Evolutionary conservation across 1,140 invertebrate species (phyloP).

Genomic region (Belonocnema kinseyi): DNA sequence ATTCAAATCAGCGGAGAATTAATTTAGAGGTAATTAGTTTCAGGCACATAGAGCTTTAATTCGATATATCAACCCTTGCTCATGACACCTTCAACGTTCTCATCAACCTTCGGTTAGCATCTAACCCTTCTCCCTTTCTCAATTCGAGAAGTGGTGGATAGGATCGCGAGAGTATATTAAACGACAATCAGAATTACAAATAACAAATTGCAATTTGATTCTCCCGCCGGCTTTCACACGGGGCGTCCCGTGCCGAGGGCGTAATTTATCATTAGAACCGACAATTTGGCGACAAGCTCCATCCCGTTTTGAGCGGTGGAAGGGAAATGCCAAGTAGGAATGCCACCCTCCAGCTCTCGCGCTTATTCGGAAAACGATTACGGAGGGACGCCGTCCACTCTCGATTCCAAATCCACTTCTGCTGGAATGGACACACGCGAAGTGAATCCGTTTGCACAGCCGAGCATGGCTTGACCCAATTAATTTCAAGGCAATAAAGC

Average conservation of each 20-base stretch:
- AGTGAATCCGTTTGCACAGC: not conserved
- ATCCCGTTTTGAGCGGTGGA: conserved; percentile 43
- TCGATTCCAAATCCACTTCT: conserved; percentile 21
- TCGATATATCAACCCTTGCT: conserved; percentile 17
- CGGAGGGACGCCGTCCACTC: conserved; percentile 15
- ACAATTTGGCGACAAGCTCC: conserved; percentile 72
- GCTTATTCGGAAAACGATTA: conserved; percentile 28
- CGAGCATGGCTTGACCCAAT: conserved; percentile 10
- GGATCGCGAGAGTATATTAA: conserved; percentile 68
- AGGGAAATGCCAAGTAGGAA: conserved; percentile 49
- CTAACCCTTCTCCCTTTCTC: conserved; percentile 39
- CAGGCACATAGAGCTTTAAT: conserved; percentile 4
- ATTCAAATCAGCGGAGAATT: not conserved
- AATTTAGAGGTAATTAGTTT: conserved; percentile 1
- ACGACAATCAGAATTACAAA: conserved; percentile 77
- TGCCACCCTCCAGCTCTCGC: conserved; percentile 41
- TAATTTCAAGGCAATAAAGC: not conserved
- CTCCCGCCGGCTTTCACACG: conserved; percentile 53
- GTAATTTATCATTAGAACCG: conserved; percentile 73
- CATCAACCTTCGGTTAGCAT: conserved; percentile 13
- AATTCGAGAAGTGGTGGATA: conserved; percentile 44
- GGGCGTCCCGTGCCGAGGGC: conserved; percentile 41
- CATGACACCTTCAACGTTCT: conserved; percentile 16
- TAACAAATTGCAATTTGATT: conserved; percentile 78
- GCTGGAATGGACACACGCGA: conserved; percentile 3